A percentile compares a stretch with the other conserved stretches of the same genome.
These are phyloP conservation scores for Murina feae DNA, from an alignment of 2,113 vertebrate genomes.

Conservation along the genomic window DNA sequence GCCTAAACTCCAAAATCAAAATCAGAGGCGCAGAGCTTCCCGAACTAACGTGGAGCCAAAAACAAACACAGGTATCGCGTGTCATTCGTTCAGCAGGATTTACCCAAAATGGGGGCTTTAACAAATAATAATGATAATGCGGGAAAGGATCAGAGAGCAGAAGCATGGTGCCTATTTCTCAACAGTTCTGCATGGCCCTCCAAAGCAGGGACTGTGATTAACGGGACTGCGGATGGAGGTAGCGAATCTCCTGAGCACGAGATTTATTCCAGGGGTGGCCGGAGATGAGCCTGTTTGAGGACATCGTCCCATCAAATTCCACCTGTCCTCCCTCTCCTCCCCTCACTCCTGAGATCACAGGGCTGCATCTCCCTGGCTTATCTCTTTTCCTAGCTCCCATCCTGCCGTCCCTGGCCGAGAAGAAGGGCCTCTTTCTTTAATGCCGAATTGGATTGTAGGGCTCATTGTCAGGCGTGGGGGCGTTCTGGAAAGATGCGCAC, in stretches of 20 bases:
- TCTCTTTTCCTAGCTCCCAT: neutral
- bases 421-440: neutral
- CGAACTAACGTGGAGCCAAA: constrained; percentile 54
- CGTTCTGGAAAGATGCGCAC: constrained; percentile 7
- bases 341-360: rapidly evolving
- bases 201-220: neutral
- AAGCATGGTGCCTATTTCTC: neutral
- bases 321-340: neutral
- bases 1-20: constrained; percentile 74
- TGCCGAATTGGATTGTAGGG: neutral
- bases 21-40: constrained; percentile 60
- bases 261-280: neutral
- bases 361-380: neutral
- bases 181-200: constrained; percentile 16
- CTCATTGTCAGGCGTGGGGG: constrained; percentile 38
- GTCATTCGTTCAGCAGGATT: constrained; percentile 57
- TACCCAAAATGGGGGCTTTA: constrained; percentile 20
- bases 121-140: neutral
- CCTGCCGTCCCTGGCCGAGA: neutral
- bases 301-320: neutral
- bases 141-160: constrained; percentile 50
- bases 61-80: constrained; percentile 50
- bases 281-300: neutral
- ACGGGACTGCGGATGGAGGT: neutral
- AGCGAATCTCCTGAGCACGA: neutral